Percentiles rank a stretch among this genome's conserved stretches.
Conservation (phyloP, 2,888 invertebrate genomes). For the Pandemis corylana region DNA sequence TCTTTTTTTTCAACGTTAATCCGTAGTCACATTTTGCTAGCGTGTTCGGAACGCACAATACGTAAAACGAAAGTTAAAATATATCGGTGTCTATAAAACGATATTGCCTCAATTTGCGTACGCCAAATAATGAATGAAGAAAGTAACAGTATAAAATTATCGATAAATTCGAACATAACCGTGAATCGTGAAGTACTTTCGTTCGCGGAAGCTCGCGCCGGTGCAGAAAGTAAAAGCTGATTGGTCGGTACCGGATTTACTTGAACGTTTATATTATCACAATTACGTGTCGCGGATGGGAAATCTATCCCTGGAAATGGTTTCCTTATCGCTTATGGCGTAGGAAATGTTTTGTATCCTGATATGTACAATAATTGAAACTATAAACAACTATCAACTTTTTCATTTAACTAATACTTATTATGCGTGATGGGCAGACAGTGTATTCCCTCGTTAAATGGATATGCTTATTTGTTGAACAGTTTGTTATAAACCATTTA, state of each 20-base stretch:
- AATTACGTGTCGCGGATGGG: slow-evolving; percentile 48
- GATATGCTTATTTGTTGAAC: too few relatives aligned
- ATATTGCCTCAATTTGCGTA: slow-evolving; percentile 19
- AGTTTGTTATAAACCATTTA: too few relatives aligned
- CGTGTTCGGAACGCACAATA: slow-evolving; percentile 1
- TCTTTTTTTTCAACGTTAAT: slow-evolving; percentile 5
- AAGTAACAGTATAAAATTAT: slow-evolving; percentile 45
- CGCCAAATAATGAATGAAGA: slow-evolving; percentile 19
- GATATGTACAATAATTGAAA: neutral
- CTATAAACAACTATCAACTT: too few relatives aligned
- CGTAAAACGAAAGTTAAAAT: slow-evolving; percentile 15
- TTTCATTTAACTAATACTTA: too few relatives aligned
- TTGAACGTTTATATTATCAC: slow-evolving; percentile 49
- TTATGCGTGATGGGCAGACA: too few relatives aligned
- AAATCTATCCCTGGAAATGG: slow-evolving; percentile 41
- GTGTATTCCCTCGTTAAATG: too few relatives aligned
- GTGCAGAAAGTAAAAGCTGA: slow-evolving; percentile 81
- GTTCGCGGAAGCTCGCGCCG: slow-evolving; percentile 71
- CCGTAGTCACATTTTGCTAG: neutral
- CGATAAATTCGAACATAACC: slow-evolving; percentile 52
- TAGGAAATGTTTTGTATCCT: neutral
- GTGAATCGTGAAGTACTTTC: slow-evolving; percentile 65
- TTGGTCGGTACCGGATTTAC: slow-evolving; percentile 66
- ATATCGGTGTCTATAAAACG: neutral
- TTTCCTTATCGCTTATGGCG: slow-evolving; percentile 32